Base-by-base conservation (phyloP, 2,888 invertebrate species). In the Cantharis rustica region DNA sequence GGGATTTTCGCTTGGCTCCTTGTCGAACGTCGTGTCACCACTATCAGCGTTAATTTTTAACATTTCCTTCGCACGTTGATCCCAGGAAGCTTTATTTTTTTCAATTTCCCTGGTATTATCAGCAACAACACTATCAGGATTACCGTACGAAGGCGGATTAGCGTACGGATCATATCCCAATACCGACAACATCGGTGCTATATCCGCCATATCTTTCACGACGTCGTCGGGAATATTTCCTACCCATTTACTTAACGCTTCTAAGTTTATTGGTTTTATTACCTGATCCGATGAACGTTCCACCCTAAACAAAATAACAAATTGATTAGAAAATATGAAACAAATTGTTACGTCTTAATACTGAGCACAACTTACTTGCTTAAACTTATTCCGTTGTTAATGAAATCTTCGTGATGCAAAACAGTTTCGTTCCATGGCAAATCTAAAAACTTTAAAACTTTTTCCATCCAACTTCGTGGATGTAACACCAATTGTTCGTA, bases 251-350 rank as follows among this genome's bases (percentile, higher is more conserved):
- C 93, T 93, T 80, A 99, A 91, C 69, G 99, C 99, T 89, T 98
- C 98, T 86, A 96, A 90, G 90, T 99, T 99, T 78, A 99, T 95
- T 13, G 99, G 98, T 86, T 98, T 98, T 88, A 99, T 97, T 84
- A 99, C 98, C 91, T 99, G 99, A 91, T 99, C 98, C 80, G 98
- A 98, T 69, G 98, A 98, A 79, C 98, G 93, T 90, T 99, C 98
- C 87, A 97, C 96, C 89, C 98, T 98, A 90, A 73, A 88, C 89
- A 81, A 80, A 81, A 79, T 66, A 81, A 80, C 76, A 75, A 75
- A 27, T 27, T 61, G 31, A 62, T 73, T 75, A 74, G 17, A 71
- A 31, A 72, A 20, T 62, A 61, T 73, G 16, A 64, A 66, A 68
- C 61, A 62, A 17, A 17, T 10, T 10, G 13, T 23, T 16, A 63